Conservation (phyloP, 1,140 invertebrate species). For the Platyscapa corneri region DNA sequence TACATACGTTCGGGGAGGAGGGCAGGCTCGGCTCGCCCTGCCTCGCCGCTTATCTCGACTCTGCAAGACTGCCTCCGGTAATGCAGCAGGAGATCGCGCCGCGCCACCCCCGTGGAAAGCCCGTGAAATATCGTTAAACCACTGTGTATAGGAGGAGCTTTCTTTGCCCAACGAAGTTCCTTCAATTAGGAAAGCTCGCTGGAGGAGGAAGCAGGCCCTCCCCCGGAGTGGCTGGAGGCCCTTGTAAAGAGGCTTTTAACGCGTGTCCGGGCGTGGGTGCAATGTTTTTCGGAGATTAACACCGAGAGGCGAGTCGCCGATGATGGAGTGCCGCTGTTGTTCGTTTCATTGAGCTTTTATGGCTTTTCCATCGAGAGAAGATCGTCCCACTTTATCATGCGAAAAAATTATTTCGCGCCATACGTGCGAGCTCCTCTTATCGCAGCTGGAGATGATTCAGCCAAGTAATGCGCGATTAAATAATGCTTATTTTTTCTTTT, state of each 20-base stretch:
- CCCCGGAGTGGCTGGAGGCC: too few species aligned
- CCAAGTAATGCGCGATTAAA: too few species aligned
- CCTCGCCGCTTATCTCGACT: constrained; percentile 68
- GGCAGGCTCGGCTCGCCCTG: too few species aligned
- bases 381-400: not conserved
- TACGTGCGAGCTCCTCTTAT: not conserved
- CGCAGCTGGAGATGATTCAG: not conserved
- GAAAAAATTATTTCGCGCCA: not conserved
- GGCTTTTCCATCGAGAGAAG: too few species aligned
- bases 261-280: constrained; percentile 25
- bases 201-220: too few species aligned
- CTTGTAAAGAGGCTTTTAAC: not conserved
- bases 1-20: not conserved
- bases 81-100: constrained; percentile 60
- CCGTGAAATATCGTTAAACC: constrained; percentile 73
- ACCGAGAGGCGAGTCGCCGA: not conserved
- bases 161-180: constrained; percentile 7
- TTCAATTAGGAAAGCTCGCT: constrained; percentile 19
- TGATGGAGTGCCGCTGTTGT: constrained; percentile 16
- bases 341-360: constrained; percentile 23
- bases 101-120: constrained; percentile 63
- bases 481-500: too few species aligned
- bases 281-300: constrained; percentile 33
- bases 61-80: constrained; percentile 74
- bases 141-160: constrained; percentile 25